phyloP scores from a whole-genome alignment of 1,140 invertebrate species.

The Eupeodes corollae region DNA sequence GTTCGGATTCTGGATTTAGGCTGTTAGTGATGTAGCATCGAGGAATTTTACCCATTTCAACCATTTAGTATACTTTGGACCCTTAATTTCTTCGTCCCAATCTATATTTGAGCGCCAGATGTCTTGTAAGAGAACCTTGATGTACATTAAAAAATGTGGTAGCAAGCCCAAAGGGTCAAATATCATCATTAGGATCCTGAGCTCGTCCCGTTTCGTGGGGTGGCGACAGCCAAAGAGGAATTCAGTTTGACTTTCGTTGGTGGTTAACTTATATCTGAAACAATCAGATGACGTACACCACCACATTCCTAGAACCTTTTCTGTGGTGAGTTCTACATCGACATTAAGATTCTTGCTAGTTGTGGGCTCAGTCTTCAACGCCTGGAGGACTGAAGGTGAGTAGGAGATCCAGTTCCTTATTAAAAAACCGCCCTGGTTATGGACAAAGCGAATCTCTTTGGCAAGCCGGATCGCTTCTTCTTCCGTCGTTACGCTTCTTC shows the following conservation, averaged over 20 bases:
- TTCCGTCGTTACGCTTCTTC: constrained; percentile 6
- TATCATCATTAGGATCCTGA: constrained; percentile 21
- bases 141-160: constrained; percentile 24
- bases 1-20: not conserved
- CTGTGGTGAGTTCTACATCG: constrained; percentile 1
- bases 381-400: constrained; percentile 3
- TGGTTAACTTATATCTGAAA: constrained; percentile 4
- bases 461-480: constrained; percentile 10
- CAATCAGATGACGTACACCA: constrained; percentile 3
- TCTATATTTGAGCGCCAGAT: constrained; percentile 24
- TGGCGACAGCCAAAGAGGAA: not conserved
- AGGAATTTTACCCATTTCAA: constrained; percentile 1
- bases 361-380: not conserved
- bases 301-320: constrained; percentile 8
- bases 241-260: not conserved
- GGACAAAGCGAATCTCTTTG: constrained; percentile 10
- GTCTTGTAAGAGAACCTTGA: constrained; percentile 35
- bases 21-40: constrained; percentile 1
- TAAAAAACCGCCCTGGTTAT: constrained; percentile 5
- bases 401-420: constrained; percentile 11
- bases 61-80: constrained; percentile 4
- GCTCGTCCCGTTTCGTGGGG: constrained; percentile 23
- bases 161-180: constrained; percentile 36
- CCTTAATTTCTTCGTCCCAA: constrained; percentile 27
- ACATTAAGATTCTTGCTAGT: not conserved